A percentile compares a stretch with the other conserved stretches of the same genome.
Evolutionary conservation across 2,888 invertebrate genomes (phyloP).

Genomic region (Caenorhabditis macrosperma): DNA sequence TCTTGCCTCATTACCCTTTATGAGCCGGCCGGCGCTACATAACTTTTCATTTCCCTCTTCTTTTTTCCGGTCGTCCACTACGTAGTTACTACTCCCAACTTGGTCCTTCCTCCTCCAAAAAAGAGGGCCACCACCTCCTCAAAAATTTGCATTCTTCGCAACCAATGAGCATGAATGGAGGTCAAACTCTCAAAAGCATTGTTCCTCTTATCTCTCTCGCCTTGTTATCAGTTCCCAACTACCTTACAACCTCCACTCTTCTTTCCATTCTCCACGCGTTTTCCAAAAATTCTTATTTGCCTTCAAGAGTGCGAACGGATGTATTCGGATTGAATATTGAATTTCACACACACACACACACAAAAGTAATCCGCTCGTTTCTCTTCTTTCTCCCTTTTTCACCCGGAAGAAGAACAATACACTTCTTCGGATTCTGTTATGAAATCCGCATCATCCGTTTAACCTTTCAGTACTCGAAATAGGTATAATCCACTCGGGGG

Average conservation of each 20-base stretch:
- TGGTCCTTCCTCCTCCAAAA: neutral
- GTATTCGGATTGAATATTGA: constrained; percentile 36
- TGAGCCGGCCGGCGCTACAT: constrained; percentile 28
- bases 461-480: neutral
- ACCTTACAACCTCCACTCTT: constrained; percentile 1
- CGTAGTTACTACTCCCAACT: neutral
- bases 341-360: constrained; percentile 45
- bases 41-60: constrained; percentile 18
- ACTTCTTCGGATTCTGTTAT: neutral
- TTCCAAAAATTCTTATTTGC: constrained; percentile 20
- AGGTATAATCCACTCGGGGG: too few relatives aligned
- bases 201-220: constrained; percentile 24
- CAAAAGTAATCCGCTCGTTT: constrained; percentile 37
- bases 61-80: constrained; percentile 9
- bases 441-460: neutral
- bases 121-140: constrained; percentile 20
- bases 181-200: constrained; percentile 39
- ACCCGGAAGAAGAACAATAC: too few relatives aligned
- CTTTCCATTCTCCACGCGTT: neutral
- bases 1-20: constrained; percentile 47
- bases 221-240: constrained; percentile 21
- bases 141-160: constrained; percentile 48
- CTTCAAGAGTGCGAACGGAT: constrained; percentile 38
- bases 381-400: neutral
- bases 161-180: constrained; percentile 36